These are phyloP conservation scores for Eulemur mongoz DNA, from an alignment of 2,797 vertebrate species.

Conservation along the genomic window DNA sequence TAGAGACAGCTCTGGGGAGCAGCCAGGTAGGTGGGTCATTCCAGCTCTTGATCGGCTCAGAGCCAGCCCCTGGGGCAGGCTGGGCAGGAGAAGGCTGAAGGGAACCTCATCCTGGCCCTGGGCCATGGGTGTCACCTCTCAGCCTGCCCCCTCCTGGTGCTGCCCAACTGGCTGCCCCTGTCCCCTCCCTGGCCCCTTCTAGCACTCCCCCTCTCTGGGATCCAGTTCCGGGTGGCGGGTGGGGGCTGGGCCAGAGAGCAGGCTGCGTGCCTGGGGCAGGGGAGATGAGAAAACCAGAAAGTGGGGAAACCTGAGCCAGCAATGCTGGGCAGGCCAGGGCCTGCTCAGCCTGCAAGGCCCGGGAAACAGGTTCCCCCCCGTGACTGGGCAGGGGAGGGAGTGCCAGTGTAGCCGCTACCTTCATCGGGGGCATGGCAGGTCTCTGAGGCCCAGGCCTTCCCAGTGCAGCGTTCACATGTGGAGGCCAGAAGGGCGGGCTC, in stretches of 20 bases:
- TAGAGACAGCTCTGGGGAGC: constrained; percentile 35
- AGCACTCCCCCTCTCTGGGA: constrained; percentile 48
- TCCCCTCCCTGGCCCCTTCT: constrained; percentile 26
- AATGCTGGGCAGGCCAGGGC: constrained; percentile 66
- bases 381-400: constrained; percentile 35
- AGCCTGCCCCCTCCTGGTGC: constrained; percentile 22
- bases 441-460: background rate
- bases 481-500: background rate
- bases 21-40: constrained; percentile 60
- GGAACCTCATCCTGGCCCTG: constrained; percentile 40
- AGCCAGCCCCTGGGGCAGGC: constrained; percentile 65
- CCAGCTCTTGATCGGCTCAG: constrained; percentile 57
- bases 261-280: constrained; percentile 69
- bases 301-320: constrained; percentile 75
- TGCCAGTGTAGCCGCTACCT: background rate
- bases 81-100: constrained; percentile 53
- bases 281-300: constrained; percentile 80
- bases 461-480: background rate
- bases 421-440: background rate
- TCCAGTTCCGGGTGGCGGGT: constrained; percentile 62
- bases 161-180: background rate
- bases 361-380: constrained; percentile 71
- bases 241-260: constrained; percentile 72
- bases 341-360: constrained; percentile 71
- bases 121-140: constrained; percentile 39